Evolutionary conservation across 2,888 invertebrate species (phyloP).

Genomic region (Craniophora ligustri): DNA sequence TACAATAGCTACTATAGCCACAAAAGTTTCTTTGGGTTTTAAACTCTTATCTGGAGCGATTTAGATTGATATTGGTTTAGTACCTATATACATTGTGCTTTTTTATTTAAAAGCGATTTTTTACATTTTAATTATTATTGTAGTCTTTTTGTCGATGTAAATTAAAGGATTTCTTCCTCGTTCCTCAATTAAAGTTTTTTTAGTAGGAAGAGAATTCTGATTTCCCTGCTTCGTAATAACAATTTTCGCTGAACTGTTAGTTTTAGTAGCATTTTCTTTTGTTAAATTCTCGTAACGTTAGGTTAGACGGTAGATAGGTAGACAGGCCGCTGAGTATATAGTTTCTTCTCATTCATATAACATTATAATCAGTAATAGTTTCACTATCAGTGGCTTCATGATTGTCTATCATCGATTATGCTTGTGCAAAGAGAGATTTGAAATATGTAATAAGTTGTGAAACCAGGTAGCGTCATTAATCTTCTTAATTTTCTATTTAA

Average conservation of each 20-base stretch:
- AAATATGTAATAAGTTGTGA: too few species aligned
- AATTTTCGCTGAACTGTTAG: conserved; percentile 5
- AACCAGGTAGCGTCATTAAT: too few species aligned
- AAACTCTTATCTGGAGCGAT: too few species aligned
- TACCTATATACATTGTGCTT: too few species aligned
- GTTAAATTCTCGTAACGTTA: conserved; percentile 23
- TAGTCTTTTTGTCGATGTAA: not conserved
- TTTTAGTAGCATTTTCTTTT: not conserved
- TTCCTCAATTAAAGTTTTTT: conserved; percentile 32
- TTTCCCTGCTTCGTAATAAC: not conserved
- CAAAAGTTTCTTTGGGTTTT: too few species aligned
- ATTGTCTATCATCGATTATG: conserved; percentile 42
- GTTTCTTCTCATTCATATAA: conserved; percentile 34
- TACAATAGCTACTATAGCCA: too few species aligned
- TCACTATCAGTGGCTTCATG: conserved; percentile 35
- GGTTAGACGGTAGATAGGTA: too few species aligned
- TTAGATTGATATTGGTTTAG: too few species aligned
- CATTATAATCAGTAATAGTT: conserved; percentile 45
- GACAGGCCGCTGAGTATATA: conserved; percentile 11
- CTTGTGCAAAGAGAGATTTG: too few species aligned
- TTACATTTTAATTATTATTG: not conserved
- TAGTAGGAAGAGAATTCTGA: conserved; percentile 6
- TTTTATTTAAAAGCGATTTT: too few species aligned
- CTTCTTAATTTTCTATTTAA: too few species aligned
- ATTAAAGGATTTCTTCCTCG: conserved; percentile 20